Percentiles rank a stretch among this genome's conserved stretches.
Conservation (phyloP, 1,140 invertebrate species). For the Hetaerina americana region DNA sequence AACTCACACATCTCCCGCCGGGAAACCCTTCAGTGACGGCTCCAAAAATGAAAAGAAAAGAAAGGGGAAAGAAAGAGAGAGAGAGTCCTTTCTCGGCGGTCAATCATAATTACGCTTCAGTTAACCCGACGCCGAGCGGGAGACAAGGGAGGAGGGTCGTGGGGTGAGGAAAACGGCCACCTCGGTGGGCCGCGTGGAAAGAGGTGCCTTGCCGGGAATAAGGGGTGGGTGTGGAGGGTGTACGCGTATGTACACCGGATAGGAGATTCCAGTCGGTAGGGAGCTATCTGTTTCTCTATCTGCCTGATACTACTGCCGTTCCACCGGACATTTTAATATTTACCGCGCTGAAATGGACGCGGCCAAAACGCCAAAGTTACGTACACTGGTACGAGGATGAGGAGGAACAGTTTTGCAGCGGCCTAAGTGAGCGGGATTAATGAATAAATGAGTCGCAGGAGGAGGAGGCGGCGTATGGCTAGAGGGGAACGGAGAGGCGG, state of each 20-base stretch:
- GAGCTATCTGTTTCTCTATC: neutral
- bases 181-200: no score
- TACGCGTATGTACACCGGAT: no score
- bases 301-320: neutral
- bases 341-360: neutral
- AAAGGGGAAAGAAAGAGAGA: no score
- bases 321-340: neutral
- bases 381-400: neutral
- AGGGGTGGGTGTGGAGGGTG: no score
- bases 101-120: neutral
- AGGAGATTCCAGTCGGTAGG: neutral
- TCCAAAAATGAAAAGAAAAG: neutral
- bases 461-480: no score
- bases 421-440: neutral
- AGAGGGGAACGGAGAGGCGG: no score
- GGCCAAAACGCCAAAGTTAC: neutral
- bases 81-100: neutral
- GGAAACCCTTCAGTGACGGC: neutral
- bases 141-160: no score
- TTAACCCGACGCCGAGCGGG: no score
- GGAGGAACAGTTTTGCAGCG: neutral
- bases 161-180: no score
- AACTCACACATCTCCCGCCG: neutral
- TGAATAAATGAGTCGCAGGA: neutral
- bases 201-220: neutral